A percentile compares a stretch with the other conserved stretches of the same genome.
Conservation (phyloP, 2,113 vertebrate species). For the Cariama cristata region DNA sequence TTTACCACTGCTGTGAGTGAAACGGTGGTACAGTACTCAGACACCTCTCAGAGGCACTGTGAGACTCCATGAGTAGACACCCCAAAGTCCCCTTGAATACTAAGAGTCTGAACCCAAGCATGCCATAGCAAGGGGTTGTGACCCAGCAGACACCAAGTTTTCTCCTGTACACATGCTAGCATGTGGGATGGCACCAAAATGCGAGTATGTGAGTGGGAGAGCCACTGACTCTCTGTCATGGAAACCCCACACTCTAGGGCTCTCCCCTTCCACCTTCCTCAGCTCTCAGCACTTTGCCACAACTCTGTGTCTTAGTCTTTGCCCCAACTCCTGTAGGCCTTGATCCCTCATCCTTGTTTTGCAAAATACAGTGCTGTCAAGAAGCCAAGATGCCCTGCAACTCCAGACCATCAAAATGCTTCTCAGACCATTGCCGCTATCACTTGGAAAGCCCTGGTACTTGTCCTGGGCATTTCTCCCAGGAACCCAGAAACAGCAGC, state of each 20-base stretch:
- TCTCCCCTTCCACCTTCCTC: not conserved
- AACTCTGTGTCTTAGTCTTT: not conserved
- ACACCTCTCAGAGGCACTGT: not conserved
- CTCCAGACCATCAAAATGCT: not conserved
- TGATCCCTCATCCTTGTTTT: not conserved
- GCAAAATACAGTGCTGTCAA: not conserved
- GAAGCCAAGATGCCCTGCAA: not conserved
- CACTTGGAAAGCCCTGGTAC: not conserved
- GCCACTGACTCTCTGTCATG: not conserved
- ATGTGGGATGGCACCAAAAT: not conserved
- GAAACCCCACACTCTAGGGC: not conserved
- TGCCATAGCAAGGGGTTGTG: not conserved
- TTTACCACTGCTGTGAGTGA: not conserved
- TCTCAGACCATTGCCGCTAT: not conserved
- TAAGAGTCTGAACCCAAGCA: not conserved
- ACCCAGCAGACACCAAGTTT: not conserved
- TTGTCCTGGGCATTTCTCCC: not conserved
- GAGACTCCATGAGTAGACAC: not conserved
- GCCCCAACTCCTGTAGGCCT: not conserved
- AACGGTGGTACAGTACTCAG: rapidly evolving
- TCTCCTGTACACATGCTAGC: not conserved
- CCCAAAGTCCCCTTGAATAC: not conserved
- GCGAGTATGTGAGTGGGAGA: not conserved
- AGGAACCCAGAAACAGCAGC: not conserved
- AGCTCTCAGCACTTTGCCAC: not conserved